These are phyloP conservation scores for Phyllostomus discolor DNA, from an alignment of 2,113 vertebrate species.

Conservation along the genomic window DNA sequence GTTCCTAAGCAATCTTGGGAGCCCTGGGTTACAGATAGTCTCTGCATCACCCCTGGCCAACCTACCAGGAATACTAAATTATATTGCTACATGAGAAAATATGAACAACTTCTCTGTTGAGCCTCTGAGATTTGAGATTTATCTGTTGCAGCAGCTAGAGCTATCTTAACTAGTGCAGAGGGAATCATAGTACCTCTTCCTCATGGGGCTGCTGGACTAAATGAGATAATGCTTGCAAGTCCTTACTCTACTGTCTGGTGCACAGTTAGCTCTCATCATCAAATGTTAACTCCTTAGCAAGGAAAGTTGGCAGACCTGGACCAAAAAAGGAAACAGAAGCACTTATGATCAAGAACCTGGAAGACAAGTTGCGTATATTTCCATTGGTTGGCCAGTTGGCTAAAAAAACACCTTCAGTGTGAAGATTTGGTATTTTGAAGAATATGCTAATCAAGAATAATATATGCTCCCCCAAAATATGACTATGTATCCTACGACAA, in stretches of 20 bases:
- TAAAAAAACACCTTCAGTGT: neutral
- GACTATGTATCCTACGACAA: slow-evolving; percentile 53
- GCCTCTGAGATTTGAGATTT: neutral
- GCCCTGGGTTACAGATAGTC: rapidly evolving
- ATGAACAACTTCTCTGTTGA: neutral
- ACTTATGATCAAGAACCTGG: neutral
- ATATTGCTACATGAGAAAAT: neutral
- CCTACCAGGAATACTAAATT: neutral
- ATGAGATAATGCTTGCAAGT: too few species aligned
- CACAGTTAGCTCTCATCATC: neutral
- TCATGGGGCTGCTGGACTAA: too few species aligned
- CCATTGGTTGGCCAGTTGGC: neutral
- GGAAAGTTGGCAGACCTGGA: neutral
- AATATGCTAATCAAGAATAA: slow-evolving; percentile 55
- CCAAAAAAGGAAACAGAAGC: neutral
- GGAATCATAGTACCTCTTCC: neutral
- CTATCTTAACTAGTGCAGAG: neutral
- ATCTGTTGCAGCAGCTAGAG: neutral
- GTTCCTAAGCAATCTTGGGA: neutral
- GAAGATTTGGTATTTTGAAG: slow-evolving; percentile 50
- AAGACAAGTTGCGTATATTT: neutral
- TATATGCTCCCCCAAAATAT: slow-evolving; percentile 44
- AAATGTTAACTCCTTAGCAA: neutral
- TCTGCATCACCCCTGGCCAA: neutral
- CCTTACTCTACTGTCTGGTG: neutral